Evolutionary conservation across 2,888 invertebrate genomes (phyloP).

Genomic region (Actias luna): DNA sequence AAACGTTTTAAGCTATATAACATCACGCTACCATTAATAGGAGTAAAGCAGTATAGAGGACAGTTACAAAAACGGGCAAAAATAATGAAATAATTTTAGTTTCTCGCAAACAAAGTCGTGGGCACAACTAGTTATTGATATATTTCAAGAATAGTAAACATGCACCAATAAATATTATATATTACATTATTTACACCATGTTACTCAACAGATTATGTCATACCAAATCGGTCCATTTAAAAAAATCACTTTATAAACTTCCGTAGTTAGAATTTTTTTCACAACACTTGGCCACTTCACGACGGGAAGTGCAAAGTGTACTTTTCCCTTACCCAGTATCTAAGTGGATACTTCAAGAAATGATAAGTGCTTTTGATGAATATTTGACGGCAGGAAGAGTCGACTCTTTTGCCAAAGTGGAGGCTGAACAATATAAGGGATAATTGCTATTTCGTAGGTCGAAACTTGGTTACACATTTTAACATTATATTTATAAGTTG

Average conservation of each 20-base stretch:
- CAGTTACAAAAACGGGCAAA: too few relatives aligned
- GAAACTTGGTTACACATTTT: background rate
- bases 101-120: too few relatives aligned
- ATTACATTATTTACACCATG: background rate
- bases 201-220: background rate
- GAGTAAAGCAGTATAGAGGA: too few relatives aligned
- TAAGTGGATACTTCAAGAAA: constrained; percentile 10
- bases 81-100: too few relatives aligned
- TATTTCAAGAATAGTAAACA: too few relatives aligned
- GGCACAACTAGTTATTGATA: too few relatives aligned
- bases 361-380: constrained; percentile 6
- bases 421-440: background rate
- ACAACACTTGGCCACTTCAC: constrained; percentile 1
- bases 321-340: background rate
- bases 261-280: background rate
- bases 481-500: background rate
- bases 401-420: background rate
- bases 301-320: constrained; percentile 3
- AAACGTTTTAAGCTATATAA: too few relatives aligned
- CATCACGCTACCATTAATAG: too few relatives aligned
- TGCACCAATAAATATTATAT: too few relatives aligned
- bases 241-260: background rate
- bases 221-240: background rate
- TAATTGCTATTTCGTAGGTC: background rate
- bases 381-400: constrained; percentile 3